Evolutionary conservation across 2,888 invertebrate genomes (phyloP), one percentile per base, ranked within the genome.

Genomic region (Cynaeus angustus): DNA sequence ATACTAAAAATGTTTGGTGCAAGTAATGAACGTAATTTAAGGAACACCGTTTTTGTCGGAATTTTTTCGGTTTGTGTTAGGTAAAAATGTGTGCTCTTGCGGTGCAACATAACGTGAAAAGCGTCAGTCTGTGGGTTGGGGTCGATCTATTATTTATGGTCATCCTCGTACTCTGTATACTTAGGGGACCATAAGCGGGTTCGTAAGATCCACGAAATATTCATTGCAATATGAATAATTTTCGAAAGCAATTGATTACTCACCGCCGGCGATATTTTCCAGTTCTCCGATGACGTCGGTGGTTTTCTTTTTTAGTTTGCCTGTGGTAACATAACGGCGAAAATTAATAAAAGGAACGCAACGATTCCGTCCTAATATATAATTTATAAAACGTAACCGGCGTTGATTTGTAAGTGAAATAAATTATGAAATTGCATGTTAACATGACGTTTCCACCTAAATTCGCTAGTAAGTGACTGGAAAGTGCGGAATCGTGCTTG

Each of bases 341-440:
- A 59, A 68, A 71, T 71, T 67, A 64, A 71, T 67, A 65, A 56
- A 43, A 69, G 30, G 33, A 62, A 56, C 68, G 50, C 68, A 38
- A 50, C 62, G 46, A 56, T 48, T 53, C 33, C 52, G 46, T 59
- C 37, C 43, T 58, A 70, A 70, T 66, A 59, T 71, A 72, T 61
- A 70, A 71, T 70, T 65, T 68, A 71, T 67, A 70, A 72, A 70
- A 73, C 66, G 68, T 75, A 70, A 73, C 72, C 69, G 68, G 78
- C 75, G 76, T 76, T 77, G 76, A 76, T 77, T 77, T 78, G 77
- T 78, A 80, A 81, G 78, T 79, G 78, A 81, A 80, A 82, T 80
- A 81, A 79, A 81, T 82, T 79, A 77, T 79, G 70, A 56, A 66
- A 75, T 82, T 74, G 81, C 81, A 81, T 82, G 81, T 77, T 77